Conservation (phyloP, 2,888 invertebrate species). For the Eubasilissa splendida region DNA sequence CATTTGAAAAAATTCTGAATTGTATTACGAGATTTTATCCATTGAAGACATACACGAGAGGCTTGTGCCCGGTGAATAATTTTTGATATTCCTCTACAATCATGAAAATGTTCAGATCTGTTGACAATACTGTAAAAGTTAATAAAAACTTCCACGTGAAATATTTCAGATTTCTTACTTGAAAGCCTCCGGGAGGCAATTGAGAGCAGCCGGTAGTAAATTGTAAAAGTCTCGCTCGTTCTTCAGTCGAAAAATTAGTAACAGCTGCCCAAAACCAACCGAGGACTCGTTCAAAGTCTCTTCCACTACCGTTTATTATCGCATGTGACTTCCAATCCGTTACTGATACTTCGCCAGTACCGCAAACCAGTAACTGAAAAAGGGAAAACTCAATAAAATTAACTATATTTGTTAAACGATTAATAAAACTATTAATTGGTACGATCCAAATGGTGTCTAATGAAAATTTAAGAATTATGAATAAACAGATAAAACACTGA, state of each 20-base stretch:
- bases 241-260: constrained; percentile 90
- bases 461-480: neutral
- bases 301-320: constrained; percentile 84
- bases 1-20: too few species aligned
- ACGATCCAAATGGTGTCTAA: constrained; percentile 55
- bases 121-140: neutral
- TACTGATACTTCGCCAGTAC: constrained; percentile 93
- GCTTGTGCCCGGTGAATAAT: too few species aligned
- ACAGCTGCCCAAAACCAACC: constrained; percentile 95
- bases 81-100: too few species aligned
- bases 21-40: too few species aligned
- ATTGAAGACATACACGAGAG: too few species aligned
- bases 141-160: too few species aligned
- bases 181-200: constrained; percentile 92
- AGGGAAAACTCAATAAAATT: neutral
- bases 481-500: neutral
- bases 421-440: too few species aligned
- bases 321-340: constrained; percentile 93
- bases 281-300: constrained; percentile 87
- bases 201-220: constrained; percentile 95
- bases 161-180: constrained; percentile 61
- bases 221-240: constrained; percentile 93
- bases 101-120: too few species aligned
- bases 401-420: neutral
- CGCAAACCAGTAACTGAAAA: constrained; percentile 89